phyloP scores from a whole-genome alignment of 2,888 invertebrate genomes.

The Candidula unifasciata region DNA sequence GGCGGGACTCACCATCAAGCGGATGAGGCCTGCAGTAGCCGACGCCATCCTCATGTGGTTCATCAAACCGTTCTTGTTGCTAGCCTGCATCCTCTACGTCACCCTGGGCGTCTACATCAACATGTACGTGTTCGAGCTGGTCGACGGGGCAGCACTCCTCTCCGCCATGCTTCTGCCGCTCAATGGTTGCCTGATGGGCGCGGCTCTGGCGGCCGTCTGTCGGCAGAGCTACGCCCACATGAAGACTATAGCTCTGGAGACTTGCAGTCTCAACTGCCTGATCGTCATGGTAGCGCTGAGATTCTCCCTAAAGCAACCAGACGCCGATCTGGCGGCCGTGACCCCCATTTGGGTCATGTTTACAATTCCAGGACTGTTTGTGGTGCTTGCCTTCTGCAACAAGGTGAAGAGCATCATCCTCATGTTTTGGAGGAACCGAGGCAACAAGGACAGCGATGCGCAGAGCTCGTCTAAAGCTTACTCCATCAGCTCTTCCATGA shows the following conservation, averaged over 20 bases:
- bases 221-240: conserved; percentile 67
- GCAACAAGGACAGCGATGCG: conserved; percentile 43
- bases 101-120: conserved; percentile 78
- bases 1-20: conserved; percentile 70
- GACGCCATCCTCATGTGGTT: conserved; percentile 76
- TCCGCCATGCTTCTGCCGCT: conserved; percentile 69
- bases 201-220: conserved; percentile 65
- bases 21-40: conserved; percentile 69
- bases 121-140: conserved; percentile 74
- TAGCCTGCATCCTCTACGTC: conserved; percentile 75
- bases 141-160: conserved; percentile 66
- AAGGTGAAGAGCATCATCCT: conserved; percentile 41
- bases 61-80: conserved; percentile 75
- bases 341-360: conserved; percentile 76
- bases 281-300: conserved; percentile 73
- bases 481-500: conserved; percentile 70
- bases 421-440: conserved; percentile 37
- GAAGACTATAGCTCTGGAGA: conserved; percentile 74
- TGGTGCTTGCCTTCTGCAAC: conserved; percentile 63
- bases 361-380: conserved; percentile 73
- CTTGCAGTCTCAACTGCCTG: conserved; percentile 74
- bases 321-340: conserved; percentile 72
- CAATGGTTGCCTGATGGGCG: conserved; percentile 68
- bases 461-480: conserved; percentile 59
- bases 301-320: conserved; percentile 73